A percentile compares a stretch with the other conserved stretches of the same genome.
Evolutionary conservation across 2,888 invertebrate species (phyloP).

Genomic region (Cephalotes varians): DNA sequence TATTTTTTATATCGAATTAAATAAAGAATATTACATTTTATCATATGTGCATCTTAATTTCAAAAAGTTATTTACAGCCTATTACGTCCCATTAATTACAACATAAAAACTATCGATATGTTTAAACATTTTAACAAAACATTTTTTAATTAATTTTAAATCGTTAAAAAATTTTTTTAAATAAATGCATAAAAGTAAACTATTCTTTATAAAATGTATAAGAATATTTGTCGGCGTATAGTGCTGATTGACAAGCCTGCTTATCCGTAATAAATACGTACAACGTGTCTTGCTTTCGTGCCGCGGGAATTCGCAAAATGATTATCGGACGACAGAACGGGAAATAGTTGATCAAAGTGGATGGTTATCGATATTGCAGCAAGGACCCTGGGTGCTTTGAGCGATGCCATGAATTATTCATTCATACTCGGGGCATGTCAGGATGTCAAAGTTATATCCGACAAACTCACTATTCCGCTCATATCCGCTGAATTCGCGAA

Average conservation of each 20-base stretch:
- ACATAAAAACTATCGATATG: background rate
- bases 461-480: conserved; percentile 55
- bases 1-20: background rate
- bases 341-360: conserved; percentile 53
- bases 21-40: background rate
- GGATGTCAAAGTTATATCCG: conserved; percentile 57
- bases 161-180: background rate
- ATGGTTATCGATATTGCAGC: conserved; percentile 63
- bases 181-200: background rate
- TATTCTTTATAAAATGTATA: background rate
- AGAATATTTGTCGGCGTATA: background rate
- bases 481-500: conserved; percentile 35
- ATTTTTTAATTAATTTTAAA: conserved; percentile 1
- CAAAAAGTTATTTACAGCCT: background rate
- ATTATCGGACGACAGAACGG: conserved; percentile 48
- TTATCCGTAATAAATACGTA: background rate
- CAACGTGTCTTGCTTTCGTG: background rate
- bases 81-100: background rate
- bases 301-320: conserved; percentile 38
- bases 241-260: background rate
- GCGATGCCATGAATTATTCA: conserved; percentile 68
- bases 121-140: background rate
- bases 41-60: background rate
- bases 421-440: conserved; percentile 32
- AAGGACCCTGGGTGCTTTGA: conserved; percentile 40